A percentile compares a stretch with the other conserved stretches of the same genome.
These are phyloP conservation scores for Busseola fusca DNA, from an alignment of 2,888 invertebrate genomes.

Conservation along the genomic window DNA sequence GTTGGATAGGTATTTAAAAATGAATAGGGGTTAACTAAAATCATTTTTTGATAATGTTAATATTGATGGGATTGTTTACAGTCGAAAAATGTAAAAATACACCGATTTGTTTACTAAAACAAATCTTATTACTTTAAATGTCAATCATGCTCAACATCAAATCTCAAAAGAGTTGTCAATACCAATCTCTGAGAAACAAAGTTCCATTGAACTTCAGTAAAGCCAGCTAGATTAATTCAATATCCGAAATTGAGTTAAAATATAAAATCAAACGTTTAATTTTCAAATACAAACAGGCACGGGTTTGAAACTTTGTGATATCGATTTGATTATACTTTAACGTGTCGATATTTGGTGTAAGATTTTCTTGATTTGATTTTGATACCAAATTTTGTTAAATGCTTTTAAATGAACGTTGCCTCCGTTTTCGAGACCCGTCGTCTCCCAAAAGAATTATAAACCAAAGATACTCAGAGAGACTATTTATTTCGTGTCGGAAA, in stretches of 20 bases:
- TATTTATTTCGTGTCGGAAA: not conserved
- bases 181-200: conserved; percentile 32
- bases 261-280: conserved; percentile 51
- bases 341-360: conserved; percentile 10
- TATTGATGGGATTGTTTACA: too few species aligned
- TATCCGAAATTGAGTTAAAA: conserved; percentile 53
- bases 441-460: not conserved
- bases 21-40: too few species aligned
- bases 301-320: conserved; percentile 34
- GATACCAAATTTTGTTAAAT: not conserved
- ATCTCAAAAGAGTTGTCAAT: conserved; percentile 43
- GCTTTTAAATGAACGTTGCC: conserved; percentile 1
- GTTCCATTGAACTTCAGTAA: conserved; percentile 40
- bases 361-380: not conserved
- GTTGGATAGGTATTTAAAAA: too few species aligned
- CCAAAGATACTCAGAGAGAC: not conserved
- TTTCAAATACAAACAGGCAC: conserved; percentile 43
- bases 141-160: conserved; percentile 28
- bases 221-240: conserved; percentile 53
- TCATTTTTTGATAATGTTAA: too few species aligned
- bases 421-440: not conserved
- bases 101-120: not conserved
- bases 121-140: conserved; percentile 13
- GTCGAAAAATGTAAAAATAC: not conserved
- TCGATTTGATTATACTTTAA: conserved; percentile 31